Conservation (phyloP, 2,113 vertebrate species). For the Phalacrocorax carbo region DNA sequence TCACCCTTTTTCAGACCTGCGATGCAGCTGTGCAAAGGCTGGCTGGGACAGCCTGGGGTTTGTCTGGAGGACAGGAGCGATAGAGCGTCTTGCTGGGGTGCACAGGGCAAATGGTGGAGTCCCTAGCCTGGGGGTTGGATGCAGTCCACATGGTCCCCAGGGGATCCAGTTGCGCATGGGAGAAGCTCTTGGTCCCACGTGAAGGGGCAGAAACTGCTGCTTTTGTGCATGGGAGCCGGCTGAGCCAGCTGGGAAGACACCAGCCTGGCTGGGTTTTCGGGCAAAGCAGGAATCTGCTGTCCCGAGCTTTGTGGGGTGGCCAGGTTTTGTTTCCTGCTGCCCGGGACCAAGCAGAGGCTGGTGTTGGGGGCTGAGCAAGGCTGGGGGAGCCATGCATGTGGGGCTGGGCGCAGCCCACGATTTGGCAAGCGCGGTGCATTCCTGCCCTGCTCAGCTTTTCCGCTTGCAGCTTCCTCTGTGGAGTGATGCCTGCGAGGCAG, state of each 20-base stretch:
- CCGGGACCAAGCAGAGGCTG: neutral
- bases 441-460: neutral
- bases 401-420: neutral
- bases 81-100: accelerated
- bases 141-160: neutral
- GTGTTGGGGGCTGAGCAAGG: neutral
- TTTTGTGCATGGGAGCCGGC: accelerated
- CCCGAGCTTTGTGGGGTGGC: accelerated
- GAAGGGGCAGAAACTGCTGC: neutral
- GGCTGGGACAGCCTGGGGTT: accelerated
- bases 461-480: neutral
- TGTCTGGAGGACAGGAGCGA: neutral
- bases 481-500: neutral
- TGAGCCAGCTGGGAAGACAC: accelerated
- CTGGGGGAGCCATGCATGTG: accelerated
- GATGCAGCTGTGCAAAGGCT: neutral
- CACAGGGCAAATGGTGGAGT: neutral
- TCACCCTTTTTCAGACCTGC: neutral
- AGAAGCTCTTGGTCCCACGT: neutral
- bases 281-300: neutral
- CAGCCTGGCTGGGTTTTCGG: neutral
- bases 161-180: accelerated
- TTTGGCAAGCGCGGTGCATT: neutral
- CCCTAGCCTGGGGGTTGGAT: no score
- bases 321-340: accelerated